Conservation (phyloP, 2,113 vertebrate species). For the Thunnus thynnus region DNA sequence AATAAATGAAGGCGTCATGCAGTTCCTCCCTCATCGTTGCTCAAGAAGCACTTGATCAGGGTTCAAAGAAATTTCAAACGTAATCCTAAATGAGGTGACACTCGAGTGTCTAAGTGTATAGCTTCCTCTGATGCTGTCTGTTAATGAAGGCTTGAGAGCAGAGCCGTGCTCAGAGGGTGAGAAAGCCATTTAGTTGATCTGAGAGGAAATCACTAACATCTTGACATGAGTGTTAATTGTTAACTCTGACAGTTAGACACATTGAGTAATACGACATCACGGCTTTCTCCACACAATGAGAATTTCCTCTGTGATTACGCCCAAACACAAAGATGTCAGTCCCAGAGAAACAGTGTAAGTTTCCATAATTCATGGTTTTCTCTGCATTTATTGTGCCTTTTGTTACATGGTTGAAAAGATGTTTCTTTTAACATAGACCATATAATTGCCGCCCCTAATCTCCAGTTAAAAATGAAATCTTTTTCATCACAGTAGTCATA, state of each 20-base stretch:
- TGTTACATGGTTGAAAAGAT: slow-evolving; percentile 17
- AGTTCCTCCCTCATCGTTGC: no score
- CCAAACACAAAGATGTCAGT: slow-evolving; percentile 26
- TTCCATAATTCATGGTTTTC: slow-evolving; percentile 58
- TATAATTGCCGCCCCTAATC: slow-evolving; percentile 15
- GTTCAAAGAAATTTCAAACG: slow-evolving; percentile 57
- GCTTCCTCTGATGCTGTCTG: slow-evolving; percentile 36
- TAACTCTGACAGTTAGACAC: slow-evolving; percentile 20
- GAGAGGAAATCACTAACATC: slow-evolving; percentile 39
- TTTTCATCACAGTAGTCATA: slow-evolving; percentile 23
- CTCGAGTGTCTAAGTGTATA: slow-evolving; percentile 41
- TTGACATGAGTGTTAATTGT: slow-evolving; percentile 28
- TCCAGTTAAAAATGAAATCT: slow-evolving; percentile 27
- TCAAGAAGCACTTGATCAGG: not conserved
- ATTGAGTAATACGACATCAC: not conserved
- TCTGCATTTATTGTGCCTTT: slow-evolving; percentile 1
- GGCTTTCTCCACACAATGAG: not conserved
- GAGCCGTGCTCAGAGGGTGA: slow-evolving; percentile 16
- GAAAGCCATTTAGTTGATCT: slow-evolving; percentile 6
- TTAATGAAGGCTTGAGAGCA: slow-evolving; percentile 57
- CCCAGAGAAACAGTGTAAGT: slow-evolving; percentile 14
- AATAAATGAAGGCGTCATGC: slow-evolving; percentile 31
- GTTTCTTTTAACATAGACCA: slow-evolving; percentile 19
- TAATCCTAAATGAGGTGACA: slow-evolving; percentile 70
- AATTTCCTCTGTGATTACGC: slow-evolving; percentile 3